Evolutionary conservation across 37 sponge, comb jelly and placozoan genomes (phyloP).

Genomic region (Beroe ovata): DNA sequence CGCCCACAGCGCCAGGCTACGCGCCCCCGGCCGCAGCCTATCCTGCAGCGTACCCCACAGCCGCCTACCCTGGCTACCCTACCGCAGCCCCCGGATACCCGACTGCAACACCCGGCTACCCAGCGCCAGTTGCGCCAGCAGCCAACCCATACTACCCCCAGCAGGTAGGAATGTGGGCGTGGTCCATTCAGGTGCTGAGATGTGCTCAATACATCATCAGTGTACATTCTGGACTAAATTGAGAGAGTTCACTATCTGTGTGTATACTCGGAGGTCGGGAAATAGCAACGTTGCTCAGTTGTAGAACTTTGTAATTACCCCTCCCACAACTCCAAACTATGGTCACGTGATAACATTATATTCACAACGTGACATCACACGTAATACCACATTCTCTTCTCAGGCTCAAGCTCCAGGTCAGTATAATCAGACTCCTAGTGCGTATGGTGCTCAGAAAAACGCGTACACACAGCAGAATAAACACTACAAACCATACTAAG

Average conservation of each 20-base stretch:
- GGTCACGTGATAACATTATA: not conserved
- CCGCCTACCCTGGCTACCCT: constrained; percentile 65
- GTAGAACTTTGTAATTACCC: not conserved
- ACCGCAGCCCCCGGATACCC: constrained; percentile 30
- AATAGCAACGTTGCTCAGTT: not conserved
- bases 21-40: constrained; percentile 33
- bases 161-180: not conserved
- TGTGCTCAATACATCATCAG: not conserved
- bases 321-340: not conserved
- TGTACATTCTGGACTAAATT: constrained; percentile 21
- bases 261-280: no score
- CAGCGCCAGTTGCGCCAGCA: constrained; percentile 14
- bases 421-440: constrained; percentile 19
- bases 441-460: constrained; percentile 59
- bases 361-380: not conserved
- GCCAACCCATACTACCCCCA: constrained; percentile 63
- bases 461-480: not conserved
- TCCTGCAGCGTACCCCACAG: not conserved
- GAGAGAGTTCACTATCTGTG: no score
- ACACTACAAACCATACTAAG: constrained; percentile 60
- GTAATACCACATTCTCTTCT: not conserved
- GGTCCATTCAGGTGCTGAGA: constrained; percentile 15
- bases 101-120: constrained; percentile 27
- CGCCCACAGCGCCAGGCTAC: constrained; percentile 41
- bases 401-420: constrained; percentile 37